Evolutionary conservation across 2,888 invertebrate genomes (phyloP).

Genomic region (Cyclophora albipunctata): DNA sequence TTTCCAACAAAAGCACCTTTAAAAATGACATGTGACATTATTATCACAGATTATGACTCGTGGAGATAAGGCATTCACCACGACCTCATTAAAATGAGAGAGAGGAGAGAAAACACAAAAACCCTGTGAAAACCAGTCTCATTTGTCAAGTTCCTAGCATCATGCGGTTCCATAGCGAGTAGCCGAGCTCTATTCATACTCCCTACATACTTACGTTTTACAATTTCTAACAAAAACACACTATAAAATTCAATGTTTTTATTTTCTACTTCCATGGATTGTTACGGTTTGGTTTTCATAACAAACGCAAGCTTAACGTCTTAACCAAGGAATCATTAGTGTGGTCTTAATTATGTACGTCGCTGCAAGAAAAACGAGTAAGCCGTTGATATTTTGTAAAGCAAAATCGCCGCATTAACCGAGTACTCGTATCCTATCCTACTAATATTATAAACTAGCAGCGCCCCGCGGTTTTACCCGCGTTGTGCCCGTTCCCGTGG

Average conservation of each 20-base stretch:
- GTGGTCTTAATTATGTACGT: too few relatives aligned
- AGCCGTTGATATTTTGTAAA: neutral
- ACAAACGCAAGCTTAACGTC: too few relatives aligned
- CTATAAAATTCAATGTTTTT: conserved; percentile 21
- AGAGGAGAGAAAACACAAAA: conserved; percentile 32
- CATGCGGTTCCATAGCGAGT: conserved; percentile 48
- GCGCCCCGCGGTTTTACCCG: too few relatives aligned
- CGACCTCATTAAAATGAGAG: conserved; percentile 49
- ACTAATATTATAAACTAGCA: too few relatives aligned
- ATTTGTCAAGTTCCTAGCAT: conserved; percentile 58
- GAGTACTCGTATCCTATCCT: too few relatives aligned
- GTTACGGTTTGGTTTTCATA: too few relatives aligned
- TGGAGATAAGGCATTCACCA: conserved; percentile 54
- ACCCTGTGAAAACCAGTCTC: conserved; percentile 45
- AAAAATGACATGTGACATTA: conserved; percentile 34
- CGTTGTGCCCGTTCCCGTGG: too few relatives aligned
- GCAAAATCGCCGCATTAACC: neutral
- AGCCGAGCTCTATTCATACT: conserved; percentile 51
- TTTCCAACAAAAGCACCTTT: conserved; percentile 2
- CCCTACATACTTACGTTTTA: conserved; percentile 46
- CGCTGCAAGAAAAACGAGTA: neutral
- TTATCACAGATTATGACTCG: conserved; percentile 50
- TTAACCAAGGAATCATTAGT: too few relatives aligned
- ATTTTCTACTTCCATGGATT: too few relatives aligned
- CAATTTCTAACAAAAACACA: conserved; percentile 48